Base-by-base conservation (phyloP, 2,797 vertebrate species). In the Oceanodroma leucorhoa region DNA sequence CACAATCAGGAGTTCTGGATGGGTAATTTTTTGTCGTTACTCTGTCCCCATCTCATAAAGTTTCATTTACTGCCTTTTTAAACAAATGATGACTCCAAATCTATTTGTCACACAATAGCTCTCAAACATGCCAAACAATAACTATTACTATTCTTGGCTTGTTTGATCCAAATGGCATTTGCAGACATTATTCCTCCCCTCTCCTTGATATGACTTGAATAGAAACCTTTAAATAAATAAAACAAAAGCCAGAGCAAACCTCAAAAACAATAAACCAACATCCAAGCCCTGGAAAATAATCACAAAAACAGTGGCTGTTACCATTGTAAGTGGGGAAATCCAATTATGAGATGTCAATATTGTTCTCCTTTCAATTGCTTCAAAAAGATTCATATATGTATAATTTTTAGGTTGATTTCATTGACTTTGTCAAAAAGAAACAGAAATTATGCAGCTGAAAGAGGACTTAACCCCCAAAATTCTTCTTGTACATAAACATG, bases 11-110 rank as follows among this genome's bases (percentile, higher is more conserved):
- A 94, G 95, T 97, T 97, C 93, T 96, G 94, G 96, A 94, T 96
- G 95, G 93, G 78, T 95, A 97, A 95, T 96, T 96, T 95, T 96
- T 73, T 92, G 85, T 96, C 8, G 27, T 94, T 97, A 94, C 81
- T 94, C 71, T 90, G 90, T 94, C 91, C 94, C 83, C 81, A 94
- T 94, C 93, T 96, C 96, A 97, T 96, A 95, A 97, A 96, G 41
- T 96, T 97, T 97, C 94, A 97, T 97, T 97, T 97, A 96, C 93
- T 97, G 96, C 95, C 96, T 96, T 97, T 97, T 97, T 97, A 97
- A 97, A 94, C 97, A 97, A 97, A 96, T 95, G 91, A 97, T 97
- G 94, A 91, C 93, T 97, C 77, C 90, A 96, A 97, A 96, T 97
- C 96, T 97, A 95, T 97, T 97, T 96, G 96, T 97, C 94, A 96